Percentiles rank a stretch among this genome's conserved stretches.
Evolutionary conservation across 2,888 invertebrate species (phyloP).

Genomic region (Pimpla rufipes): DNA sequence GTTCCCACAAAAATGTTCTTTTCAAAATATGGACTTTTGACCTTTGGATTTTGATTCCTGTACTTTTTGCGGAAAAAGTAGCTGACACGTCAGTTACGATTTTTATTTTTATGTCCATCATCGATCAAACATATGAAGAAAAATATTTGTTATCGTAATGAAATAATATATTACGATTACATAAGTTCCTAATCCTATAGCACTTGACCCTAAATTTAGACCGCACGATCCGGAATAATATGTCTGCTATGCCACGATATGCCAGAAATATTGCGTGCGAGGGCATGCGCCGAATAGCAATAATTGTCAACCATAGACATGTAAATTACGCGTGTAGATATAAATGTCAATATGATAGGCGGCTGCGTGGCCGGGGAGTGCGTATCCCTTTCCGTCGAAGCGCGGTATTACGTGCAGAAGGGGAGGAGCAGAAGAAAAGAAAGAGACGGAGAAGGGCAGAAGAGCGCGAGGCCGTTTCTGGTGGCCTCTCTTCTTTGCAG

Average conservation of each 20-base stretch:
- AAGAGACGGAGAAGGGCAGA: conserved; percentile 43
- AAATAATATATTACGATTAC: background rate
- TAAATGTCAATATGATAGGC: conserved; percentile 85
- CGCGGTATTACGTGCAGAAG: conserved; percentile 40
- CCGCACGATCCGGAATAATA: background rate
- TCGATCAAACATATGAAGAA: too few relatives aligned
- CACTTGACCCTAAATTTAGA: background rate
- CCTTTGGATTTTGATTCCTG: too few relatives aligned
- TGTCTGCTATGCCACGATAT: background rate
- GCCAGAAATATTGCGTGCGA: conserved; percentile 23
- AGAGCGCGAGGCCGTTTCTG: conserved; percentile 61
- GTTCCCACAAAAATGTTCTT: too few relatives aligned
- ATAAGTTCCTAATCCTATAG: background rate
- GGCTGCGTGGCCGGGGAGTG: conserved; percentile 72
- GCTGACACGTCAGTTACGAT: background rate
- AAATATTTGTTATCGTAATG: too few relatives aligned
- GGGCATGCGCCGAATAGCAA: conserved; percentile 67
- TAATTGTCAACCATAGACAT: conserved; percentile 84
- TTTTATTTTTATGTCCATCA: too few relatives aligned
- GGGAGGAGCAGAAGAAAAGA: conserved; percentile 34
- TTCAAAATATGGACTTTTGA: too few relatives aligned
- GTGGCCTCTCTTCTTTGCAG: conserved; percentile 59
- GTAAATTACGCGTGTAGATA: conserved; percentile 84
- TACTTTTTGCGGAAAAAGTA: background rate
- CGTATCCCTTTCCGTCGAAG: conserved; percentile 64